These are phyloP conservation scores for Araneus ventricosus DNA, from an alignment of 1,140 invertebrate genomes.

Conservation along the genomic window DNA sequence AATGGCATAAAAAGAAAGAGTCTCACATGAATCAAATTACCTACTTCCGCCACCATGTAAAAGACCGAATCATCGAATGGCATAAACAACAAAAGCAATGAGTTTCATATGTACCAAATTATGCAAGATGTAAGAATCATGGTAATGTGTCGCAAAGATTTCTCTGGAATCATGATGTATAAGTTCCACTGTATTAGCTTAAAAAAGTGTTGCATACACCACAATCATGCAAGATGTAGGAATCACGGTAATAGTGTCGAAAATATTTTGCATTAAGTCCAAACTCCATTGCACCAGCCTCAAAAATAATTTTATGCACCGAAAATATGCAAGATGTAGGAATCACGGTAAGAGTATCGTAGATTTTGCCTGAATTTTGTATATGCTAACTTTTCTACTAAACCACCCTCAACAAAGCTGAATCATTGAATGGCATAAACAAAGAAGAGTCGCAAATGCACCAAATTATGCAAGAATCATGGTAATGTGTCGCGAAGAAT, in stretches of 20 bases:
- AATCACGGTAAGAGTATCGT: conserved; percentile 21
- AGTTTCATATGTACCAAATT: background rate
- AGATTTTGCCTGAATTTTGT: background rate
- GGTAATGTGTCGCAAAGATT: too few species aligned
- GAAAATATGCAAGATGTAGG: conserved; percentile 18
- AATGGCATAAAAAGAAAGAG: background rate
- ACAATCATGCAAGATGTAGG: background rate
- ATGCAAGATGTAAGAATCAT: too few species aligned
- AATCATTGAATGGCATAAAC: background rate
- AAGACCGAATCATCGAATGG: background rate
- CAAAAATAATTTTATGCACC: background rate
- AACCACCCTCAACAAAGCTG: background rate
- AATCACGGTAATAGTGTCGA: background rate
- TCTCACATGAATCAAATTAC: background rate
- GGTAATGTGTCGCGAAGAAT: background rate
- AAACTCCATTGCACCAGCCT: too few species aligned
- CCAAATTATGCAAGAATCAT: background rate
- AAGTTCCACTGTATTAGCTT: background rate
- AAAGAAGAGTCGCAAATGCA: background rate
- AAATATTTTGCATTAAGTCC: background rate
- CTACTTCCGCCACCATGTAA: background rate
- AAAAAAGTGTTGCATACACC: background rate
- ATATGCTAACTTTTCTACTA: background rate
- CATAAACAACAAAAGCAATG: too few species aligned
- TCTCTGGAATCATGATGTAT: too few species aligned